Base-by-base conservation (phyloP, 2,797 vertebrate genomes). In the Oreonectes daqikongensis region DNA sequence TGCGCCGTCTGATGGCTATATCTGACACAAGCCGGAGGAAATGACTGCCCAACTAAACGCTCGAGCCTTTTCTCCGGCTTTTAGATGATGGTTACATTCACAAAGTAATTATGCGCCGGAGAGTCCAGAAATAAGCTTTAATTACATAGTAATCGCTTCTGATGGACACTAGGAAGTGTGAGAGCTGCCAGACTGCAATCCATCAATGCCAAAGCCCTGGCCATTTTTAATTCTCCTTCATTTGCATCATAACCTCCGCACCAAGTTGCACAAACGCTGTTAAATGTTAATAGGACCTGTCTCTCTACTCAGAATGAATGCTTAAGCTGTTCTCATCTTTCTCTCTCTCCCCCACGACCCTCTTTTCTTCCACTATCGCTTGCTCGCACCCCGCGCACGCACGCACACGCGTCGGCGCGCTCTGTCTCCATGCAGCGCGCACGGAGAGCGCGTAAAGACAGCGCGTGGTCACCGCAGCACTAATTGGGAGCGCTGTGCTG, bases 271-370 rank as follows among this genome's bases (percentile, higher is more conserved):
- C 96, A 98, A 98, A 98, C 93, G 97, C 96, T 97, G 97, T 97
- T 98, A 98, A 99, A 98, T 98, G 96, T 98, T 99, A 99, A 99
- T 99, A 97, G 97, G 97, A 98, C 95, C 97, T 98, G 97, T 99
- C 97, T 98, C 93, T 96, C 96, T 90, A 93, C 96, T 97, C 97
- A 96, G 95, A 97, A 97, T 96, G 97, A 97, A 97, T 94, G 95
- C 96, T 98, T 98, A 98, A 98, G 96, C 96, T 95, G 95, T 97
- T 98, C 96, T 91, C 85, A 87, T 87, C 93, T 71, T 52, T 53
- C 64, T 63, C 68, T 77, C 59, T 75, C 66, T 71, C 69, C 44
- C 69, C 38, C 77, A 67, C 63, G 64, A 72, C 72, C 78, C 72
- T 72, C 59, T 75, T 76, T 63, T 52, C 35, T 70, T 74, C 60